Evolutionary conservation across 2,113 vertebrate genomes (phyloP).

Genomic region (Tricholaema leucomelas): DNA sequence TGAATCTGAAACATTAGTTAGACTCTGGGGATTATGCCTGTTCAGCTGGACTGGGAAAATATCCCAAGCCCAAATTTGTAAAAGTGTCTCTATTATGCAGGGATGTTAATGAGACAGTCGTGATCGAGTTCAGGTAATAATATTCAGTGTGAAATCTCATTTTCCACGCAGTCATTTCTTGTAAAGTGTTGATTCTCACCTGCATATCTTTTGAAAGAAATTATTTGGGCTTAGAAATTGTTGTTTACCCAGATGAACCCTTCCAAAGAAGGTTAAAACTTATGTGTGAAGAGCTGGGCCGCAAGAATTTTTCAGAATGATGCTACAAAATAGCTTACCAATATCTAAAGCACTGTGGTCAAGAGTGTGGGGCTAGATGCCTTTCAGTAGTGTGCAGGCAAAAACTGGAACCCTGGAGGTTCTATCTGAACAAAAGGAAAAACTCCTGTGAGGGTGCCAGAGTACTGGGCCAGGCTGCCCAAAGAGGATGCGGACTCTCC

Average conservation of each 20-base stretch:
- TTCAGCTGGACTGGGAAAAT: background rate
- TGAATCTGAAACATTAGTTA: background rate
- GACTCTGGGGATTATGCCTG: background rate
- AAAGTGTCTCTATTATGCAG: background rate
- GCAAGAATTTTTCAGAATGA: background rate
- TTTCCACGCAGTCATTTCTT: background rate
- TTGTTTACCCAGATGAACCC: background rate
- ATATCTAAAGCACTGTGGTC: background rate
- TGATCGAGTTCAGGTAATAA: background rate
- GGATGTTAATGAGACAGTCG: background rate
- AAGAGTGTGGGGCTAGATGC: background rate
- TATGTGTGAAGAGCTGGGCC: background rate
- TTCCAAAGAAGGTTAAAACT: background rate
- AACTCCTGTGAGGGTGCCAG: background rate
- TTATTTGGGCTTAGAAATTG: background rate
- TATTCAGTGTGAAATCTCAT: background rate
- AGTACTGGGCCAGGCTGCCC: background rate
- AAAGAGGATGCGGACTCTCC: background rate
- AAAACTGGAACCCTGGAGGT: background rate
- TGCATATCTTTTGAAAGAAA: background rate
- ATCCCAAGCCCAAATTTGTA: background rate
- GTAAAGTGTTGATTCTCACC: background rate
- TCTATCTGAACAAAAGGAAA: background rate
- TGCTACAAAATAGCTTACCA: background rate
- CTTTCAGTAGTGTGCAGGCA: background rate